phyloP scores from a whole-genome alignment of 2,113 vertebrate genomes.

The Xenopus tropicalis region UCB_Xtro_10.0 CM004449.2:43047001-43047500 shows the following conservation, averaged over 20 bases:
- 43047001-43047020: conserved; percentile 38
- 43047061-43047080: conserved; percentile 42
- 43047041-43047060: conserved; percentile 45
- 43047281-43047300: background rate
- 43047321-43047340: too few relatives aligned
- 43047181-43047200: conserved; percentile 41
- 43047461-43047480: too few relatives aligned
- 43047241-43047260: conserved; percentile 21
- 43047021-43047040: conserved; percentile 30
- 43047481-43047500: too few relatives aligned
- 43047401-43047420: too few relatives aligned
- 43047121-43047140: conserved; percentile 44
- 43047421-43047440: too few relatives aligned
- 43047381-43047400: too few relatives aligned
- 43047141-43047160: conserved; percentile 41
- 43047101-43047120: conserved; percentile 42
- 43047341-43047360: background rate
- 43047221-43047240: conserved; percentile 18
- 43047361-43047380: too few relatives aligned
- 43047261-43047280: conserved; percentile 14
- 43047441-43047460: too few relatives aligned
- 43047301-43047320: background rate
- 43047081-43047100: conserved; percentile 29
- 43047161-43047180: conserved; percentile 36
- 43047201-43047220: conserved; percentile 41